Base-by-base conservation (phyloP, 2,888 invertebrate genomes). In the Cephus spinipes region DNA sequence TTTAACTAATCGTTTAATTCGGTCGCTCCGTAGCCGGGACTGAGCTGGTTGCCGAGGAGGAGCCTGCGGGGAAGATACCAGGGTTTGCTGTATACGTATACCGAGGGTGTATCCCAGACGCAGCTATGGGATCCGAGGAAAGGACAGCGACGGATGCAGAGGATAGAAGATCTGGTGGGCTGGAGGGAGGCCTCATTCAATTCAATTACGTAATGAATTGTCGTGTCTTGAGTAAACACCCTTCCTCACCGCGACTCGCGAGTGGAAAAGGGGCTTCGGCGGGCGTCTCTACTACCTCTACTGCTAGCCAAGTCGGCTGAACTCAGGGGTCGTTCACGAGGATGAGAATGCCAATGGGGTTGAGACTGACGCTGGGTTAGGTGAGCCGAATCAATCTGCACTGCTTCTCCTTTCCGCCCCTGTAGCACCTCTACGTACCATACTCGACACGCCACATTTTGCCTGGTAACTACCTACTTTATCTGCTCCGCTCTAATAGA, bases 1-100 rank as follows among this genome's bases (percentile, higher is more conserved):
- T 92, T 92, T 92, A 92, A 92, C 92, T 92, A 92, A 92, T 92
- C 92, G 91, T 91, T 92, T 92, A 92, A 92, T 92, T 92, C 91
- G 90, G 89, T 90, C 86, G 81, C 81, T 80, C 79, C 79, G 86
- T 81, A 74, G 80, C 79, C 83, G 80, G 71, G 71, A 33, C 71
- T 33, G 31, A 31, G 71, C 71, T 55, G 55, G 55, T 55, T 55
- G 55, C 23, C 23, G 55, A 55, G 55, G 55, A 55, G 55, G 55
- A 55, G 55, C 23, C 55, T 55, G 9, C 55, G 55, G 55, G 55
- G 55, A 55, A 23, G 23, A 55, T 23, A 23, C 9, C 55, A 55
- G 55, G 55, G 23, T 55, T 55, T 55, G 74, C 80, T 79, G 71
- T 79, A 80, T 80, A 35, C 35, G 12, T 35, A 73, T 73, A 73